Evolutionary conservation across 2,888 invertebrate genomes (phyloP).

Genomic region (Rhorus exstirpatorius): DNA sequence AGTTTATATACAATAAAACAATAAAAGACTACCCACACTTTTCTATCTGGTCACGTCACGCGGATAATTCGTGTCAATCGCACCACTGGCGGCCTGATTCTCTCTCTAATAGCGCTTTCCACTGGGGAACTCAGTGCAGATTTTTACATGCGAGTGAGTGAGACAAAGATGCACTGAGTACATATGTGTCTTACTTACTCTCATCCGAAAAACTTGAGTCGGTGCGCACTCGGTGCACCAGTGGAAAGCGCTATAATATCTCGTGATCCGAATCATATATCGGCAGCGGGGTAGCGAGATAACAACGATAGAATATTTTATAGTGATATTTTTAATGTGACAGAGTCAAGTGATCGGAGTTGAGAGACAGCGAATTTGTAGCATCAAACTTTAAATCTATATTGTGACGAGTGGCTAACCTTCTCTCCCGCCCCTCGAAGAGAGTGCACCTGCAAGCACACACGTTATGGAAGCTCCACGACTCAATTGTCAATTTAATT

Average conservation of each 20-base stretch:
- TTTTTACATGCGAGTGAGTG: too few species aligned
- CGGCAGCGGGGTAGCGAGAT: background rate
- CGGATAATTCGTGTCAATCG: slow-evolving; percentile 38
- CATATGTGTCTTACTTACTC: too few species aligned
- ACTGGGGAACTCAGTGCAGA: too few species aligned
- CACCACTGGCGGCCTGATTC: slow-evolving; percentile 13
- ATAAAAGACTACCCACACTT: background rate
- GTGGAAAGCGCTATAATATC: too few species aligned
- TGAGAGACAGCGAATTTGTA: slow-evolving; percentile 44
- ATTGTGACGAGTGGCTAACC: slow-evolving; percentile 1
- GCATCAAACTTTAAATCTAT: slow-evolving; percentile 8
- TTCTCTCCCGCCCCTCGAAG: slow-evolving; percentile 16
- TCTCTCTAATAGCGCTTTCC: too few species aligned
- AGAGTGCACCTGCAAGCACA: background rate
- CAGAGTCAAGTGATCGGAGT: slow-evolving; percentile 14
- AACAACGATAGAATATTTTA: too few species aligned
- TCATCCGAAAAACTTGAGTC: too few species aligned
- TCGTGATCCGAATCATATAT: background rate
- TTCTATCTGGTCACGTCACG: slow-evolving; percentile 11
- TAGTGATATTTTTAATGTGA: slow-evolving; percentile 6
- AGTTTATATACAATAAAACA: background rate
- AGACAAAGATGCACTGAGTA: too few species aligned
- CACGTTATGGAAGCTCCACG: slow-evolving; percentile 32
- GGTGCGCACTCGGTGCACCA: too few species aligned
- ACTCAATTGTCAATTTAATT: slow-evolving; percentile 42